Evolutionary conservation across 2,797 vertebrate genomes (phyloP), one percentile per base, ranked within the genome.

Genomic region (Myotis myotis): DNA sequence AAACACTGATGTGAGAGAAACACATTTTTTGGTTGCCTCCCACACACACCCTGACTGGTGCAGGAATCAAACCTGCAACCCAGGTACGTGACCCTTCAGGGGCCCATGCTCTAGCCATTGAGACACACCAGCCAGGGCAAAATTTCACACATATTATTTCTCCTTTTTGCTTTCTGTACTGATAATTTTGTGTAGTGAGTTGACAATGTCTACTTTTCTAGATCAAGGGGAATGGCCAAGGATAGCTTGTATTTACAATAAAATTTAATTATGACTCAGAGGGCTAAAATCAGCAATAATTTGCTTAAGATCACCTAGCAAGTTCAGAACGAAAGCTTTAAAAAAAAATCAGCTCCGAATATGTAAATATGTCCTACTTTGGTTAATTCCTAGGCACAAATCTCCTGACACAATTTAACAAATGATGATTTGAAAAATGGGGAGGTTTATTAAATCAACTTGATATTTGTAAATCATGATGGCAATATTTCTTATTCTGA

Each of bases 71-170:
- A 30, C 28, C 28, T 62, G 60, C 5, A 62, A 62, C 12, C 60
- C 60, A 62, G 5, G 60, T 62, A 15, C 12, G 2, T 62, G 28
- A 62, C 28, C 25, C 28, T 62, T 62, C 60, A 6, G 25, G 60
- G 28, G 28, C 12, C 28, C 60, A 62, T 62, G 28, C 12, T 62
- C 28, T 30, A 62, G 30, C 60, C 2, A 62, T 1, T 5, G 28
- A 30, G 25, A 7, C 12, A 60, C 57, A 60, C 57, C 25, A 28
- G 11, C 57, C 57, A 60, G 57, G 25, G 11, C 25, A 96, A 97
- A 97, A 97, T 95, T 96, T 97, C 95, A 97, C 95, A 97, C 88
- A 4, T 95, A 49, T 96, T 89, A 91, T 97, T 74, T 96, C 53
- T 97, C 53, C 86, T 47, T 82, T 88, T 70, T 72, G 80, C 60